These are phyloP conservation scores for Anadara kagoshimensis DNA, from an alignment of 1,140 invertebrate species.

Conservation along the genomic window DNA sequence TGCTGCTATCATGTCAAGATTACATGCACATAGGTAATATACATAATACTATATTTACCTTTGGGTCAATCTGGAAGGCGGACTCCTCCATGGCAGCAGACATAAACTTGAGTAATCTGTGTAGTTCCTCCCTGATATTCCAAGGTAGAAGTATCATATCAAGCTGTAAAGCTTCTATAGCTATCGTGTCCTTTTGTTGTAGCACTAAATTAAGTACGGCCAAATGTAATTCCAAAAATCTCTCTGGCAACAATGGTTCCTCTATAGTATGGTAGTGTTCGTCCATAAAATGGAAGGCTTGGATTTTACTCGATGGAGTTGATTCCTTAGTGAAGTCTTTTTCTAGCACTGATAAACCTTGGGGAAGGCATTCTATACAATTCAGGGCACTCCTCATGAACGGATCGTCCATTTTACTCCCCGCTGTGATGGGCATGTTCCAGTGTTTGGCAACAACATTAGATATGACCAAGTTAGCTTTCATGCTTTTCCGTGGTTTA, in stretches of 20 bases:
- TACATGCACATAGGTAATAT: too few relatives aligned
- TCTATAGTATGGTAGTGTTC: conserved; percentile 49
- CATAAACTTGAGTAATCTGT: conserved; percentile 71
- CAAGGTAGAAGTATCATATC: conserved; percentile 69
- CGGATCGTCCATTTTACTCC: conserved; percentile 44
- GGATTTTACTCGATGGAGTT: conserved; percentile 30
- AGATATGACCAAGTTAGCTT: conserved; percentile 54
- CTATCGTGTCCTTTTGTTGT: conserved; percentile 44
- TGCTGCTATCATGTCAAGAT: too few relatives aligned
- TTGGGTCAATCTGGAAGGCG: conserved; percentile 46
- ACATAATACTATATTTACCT: conserved; percentile 35
- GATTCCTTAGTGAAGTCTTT: conserved; percentile 39
- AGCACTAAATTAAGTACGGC: conserved; percentile 59
- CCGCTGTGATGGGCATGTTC: conserved; percentile 43
- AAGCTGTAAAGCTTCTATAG: conserved; percentile 63
- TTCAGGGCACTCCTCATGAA: conserved; percentile 56
- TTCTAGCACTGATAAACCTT: conserved; percentile 49
- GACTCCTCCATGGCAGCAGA: conserved; percentile 61
- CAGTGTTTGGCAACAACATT: conserved; percentile 56
- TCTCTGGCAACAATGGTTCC: conserved; percentile 57
- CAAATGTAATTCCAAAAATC: conserved; percentile 63
- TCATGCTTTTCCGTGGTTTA: conserved; percentile 48
- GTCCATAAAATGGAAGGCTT: conserved; percentile 44
- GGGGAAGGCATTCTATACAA: conserved; percentile 62
- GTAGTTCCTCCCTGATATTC: conserved; percentile 67